phyloP scores from a whole-genome alignment of 2,797 vertebrate genomes.

The Caiman crocodilus region DNA sequence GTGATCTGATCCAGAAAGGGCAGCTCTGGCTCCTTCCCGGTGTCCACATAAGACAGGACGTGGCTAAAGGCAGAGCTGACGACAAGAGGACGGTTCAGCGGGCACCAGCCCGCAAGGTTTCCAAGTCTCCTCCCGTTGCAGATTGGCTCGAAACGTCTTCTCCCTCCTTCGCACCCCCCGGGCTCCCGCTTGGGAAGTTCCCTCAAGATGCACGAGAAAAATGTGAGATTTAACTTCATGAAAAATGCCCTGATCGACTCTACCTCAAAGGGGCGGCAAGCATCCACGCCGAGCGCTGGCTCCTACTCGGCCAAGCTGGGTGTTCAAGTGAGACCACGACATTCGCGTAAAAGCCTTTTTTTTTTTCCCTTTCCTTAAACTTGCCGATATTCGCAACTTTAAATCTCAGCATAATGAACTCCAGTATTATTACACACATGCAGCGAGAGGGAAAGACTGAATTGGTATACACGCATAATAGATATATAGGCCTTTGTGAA shows the following conservation, averaged over 20 bases:
- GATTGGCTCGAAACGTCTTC: too few relatives aligned
- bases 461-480: rapidly evolving
- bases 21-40: rapidly evolving
- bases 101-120: too few relatives aligned
- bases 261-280: rapidly evolving
- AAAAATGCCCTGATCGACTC: too few relatives aligned
- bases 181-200: too few relatives aligned
- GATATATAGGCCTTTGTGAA: rapidly evolving
- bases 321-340: neutral
- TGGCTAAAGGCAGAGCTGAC: too few relatives aligned
- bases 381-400: rapidly evolving
- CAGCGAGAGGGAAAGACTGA: too few relatives aligned
- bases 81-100: too few relatives aligned
- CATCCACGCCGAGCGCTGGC: rapidly evolving
- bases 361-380: neutral
- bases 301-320: too few relatives aligned
- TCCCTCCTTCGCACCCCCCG: too few relatives aligned
- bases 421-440: neutral
- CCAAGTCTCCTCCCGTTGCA: too few relatives aligned
- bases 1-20: neutral
- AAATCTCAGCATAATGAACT: rapidly evolving
- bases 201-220: too few relatives aligned
- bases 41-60: rapidly evolving
- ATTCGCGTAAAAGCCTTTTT: neutral
- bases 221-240: rapidly evolving